Evolutionary conservation across 2,113 vertebrate species (phyloP).

Genomic region (Caranx melampygus): DNA sequence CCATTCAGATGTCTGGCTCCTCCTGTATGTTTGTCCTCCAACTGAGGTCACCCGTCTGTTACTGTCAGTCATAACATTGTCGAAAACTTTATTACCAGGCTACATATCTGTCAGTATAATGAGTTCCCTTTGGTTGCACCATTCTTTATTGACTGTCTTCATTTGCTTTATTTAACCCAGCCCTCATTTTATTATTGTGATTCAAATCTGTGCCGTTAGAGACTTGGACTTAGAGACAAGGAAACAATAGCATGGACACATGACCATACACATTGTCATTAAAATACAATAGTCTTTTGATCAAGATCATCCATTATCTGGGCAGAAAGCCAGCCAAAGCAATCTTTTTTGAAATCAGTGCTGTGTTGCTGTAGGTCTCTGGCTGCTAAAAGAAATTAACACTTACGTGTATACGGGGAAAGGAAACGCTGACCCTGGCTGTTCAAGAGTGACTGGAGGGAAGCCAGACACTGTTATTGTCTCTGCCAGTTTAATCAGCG

Average conservation of each 20-base stretch:
- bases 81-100: conserved; percentile 4
- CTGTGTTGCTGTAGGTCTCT: conserved; percentile 17
- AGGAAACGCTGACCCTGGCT: conserved; percentile 13
- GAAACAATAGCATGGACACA: neutral
- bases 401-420: neutral
- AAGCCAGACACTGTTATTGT: conserved; percentile 6
- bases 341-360: conserved; percentile 25
- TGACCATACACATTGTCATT: conserved; percentile 35
- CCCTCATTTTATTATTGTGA: neutral
- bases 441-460: conserved; percentile 18
- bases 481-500: conserved; percentile 34
- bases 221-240: conserved; percentile 35
- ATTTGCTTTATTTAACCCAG: neutral
- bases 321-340: conserved; percentile 8
- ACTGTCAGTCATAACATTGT: conserved; percentile 27
- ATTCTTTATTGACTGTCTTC: neutral
- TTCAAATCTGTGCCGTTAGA: conserved; percentile 13
- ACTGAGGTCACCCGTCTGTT: conserved; percentile 30
- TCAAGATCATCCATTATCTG: conserved; percentile 6
- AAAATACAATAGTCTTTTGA: conserved; percentile 4
- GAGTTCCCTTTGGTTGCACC: neutral
- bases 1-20: conserved; percentile 50
- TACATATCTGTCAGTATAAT: conserved; percentile 9
- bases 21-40: conserved; percentile 43
- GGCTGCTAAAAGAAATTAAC: conserved; percentile 11